Evolutionary conservation across 2,888 invertebrate genomes (phyloP).

Genomic region (Melipona beecheii): DNA sequence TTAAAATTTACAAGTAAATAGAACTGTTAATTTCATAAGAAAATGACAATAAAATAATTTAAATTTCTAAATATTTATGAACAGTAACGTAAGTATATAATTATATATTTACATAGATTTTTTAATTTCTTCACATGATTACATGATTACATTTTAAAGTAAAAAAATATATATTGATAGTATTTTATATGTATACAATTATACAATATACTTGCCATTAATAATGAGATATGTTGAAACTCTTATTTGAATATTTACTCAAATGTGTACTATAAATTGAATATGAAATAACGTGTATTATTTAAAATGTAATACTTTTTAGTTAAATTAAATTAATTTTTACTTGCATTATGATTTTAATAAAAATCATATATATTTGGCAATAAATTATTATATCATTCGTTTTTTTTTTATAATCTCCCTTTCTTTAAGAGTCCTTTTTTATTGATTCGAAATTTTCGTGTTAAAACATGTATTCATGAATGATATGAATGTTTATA

Average conservation of each 20-base stretch:
- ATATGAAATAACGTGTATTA: not conserved
- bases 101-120: not conserved
- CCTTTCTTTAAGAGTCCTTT: not conserved
- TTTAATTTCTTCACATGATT: not conserved
- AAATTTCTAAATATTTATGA: not conserved
- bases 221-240: not conserved
- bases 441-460: conserved; percentile 39
- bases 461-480: not conserved
- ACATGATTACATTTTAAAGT: not conserved
- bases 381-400: not conserved
- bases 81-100: not conserved
- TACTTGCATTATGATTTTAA: not conserved
- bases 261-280: not conserved
- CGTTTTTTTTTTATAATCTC: not conserved
- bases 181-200: no score
- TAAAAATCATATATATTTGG: not conserved
- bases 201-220: no score
- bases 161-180: no score
- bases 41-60: not conserved
- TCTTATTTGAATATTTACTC: not conserved
- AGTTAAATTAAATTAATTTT: not conserved
- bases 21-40: no score
- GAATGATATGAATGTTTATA: not conserved
- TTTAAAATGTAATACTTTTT: no score
- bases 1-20: no score